phyloP scores from a whole-genome alignment of 2,113 vertebrate species.

The Eulemur rufifrons region DNA sequence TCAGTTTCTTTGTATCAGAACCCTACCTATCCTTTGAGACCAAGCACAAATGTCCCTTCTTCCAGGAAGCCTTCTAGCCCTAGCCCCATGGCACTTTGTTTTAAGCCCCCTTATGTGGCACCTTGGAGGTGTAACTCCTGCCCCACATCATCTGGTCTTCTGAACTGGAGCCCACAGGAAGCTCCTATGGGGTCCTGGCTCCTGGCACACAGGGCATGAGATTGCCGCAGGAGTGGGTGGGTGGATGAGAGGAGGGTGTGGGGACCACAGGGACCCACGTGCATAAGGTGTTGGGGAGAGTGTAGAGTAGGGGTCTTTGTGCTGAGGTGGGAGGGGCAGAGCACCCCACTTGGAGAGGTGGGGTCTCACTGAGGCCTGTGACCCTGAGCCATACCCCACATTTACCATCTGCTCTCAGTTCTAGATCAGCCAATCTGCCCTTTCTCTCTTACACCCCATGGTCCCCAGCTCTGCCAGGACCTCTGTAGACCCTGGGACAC shows the following conservation, averaged over 20 bases:
- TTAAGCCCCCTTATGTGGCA: background rate
- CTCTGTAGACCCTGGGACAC: background rate
- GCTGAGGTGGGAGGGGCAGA: background rate
- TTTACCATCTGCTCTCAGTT: background rate
- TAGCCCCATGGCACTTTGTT: too few relatives aligned
- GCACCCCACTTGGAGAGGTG: background rate
- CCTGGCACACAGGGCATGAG: background rate
- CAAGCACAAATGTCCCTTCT: background rate
- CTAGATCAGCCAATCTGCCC: background rate
- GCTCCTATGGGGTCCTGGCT: background rate
- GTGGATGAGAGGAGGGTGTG: background rate
- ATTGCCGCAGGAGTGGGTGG: background rate
- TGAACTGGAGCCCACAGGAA: background rate
- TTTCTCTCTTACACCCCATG: background rate
- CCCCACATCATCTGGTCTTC: background rate
- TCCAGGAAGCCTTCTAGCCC: background rate
- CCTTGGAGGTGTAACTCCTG: background rate
- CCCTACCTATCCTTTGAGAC: background rate
- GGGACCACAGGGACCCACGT: fast-evolving
- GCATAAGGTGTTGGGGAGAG: too few relatives aligned
- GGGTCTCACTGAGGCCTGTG: background rate
- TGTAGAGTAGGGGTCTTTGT: background rate
- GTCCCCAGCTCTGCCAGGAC: background rate
- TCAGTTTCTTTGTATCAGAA: background rate
- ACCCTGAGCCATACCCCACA: background rate